Evolutionary conservation across 53 echinoderm and acorn worm genomes (phyloP).

Genomic region (Actinopyga echinites): DNA sequence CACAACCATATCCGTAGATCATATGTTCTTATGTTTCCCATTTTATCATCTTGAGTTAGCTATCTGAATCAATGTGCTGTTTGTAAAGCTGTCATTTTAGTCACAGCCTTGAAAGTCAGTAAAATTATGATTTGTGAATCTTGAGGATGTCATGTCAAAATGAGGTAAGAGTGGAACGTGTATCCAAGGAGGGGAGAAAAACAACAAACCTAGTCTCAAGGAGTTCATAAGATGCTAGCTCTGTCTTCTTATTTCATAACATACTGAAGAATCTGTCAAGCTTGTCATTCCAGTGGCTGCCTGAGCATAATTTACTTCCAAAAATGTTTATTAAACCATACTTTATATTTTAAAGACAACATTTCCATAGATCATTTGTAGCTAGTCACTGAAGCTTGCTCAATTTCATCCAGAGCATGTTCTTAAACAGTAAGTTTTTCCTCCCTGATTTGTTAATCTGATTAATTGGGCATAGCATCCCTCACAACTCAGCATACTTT

Average conservation of each 20-base stretch:
- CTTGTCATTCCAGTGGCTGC: slow-evolving; percentile 20
- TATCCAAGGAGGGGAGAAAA: slow-evolving; percentile 18
- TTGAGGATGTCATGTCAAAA: slow-evolving; percentile 33
- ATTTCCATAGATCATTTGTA: too few relatives aligned
- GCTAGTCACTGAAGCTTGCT: too few relatives aligned
- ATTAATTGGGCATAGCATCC: too few relatives aligned
- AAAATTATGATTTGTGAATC: slow-evolving; percentile 18
- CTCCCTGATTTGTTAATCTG: too few relatives aligned
- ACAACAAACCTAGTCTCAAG: not conserved
- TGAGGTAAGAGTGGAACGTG: not conserved
- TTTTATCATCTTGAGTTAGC: too few relatives aligned
- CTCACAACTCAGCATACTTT: too few relatives aligned
- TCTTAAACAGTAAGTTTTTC: too few relatives aligned
- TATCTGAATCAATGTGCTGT: slow-evolving; percentile 8
- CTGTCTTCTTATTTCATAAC: slow-evolving; percentile 19
- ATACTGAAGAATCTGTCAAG: slow-evolving; percentile 23
- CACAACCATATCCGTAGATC: too few relatives aligned
- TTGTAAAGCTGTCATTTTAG: slow-evolving; percentile 36
- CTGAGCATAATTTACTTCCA: slow-evolving; percentile 17
- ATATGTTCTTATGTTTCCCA: too few relatives aligned
- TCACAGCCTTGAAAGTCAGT: slow-evolving; percentile 23
- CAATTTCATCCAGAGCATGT: too few relatives aligned
- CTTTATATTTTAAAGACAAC: too few relatives aligned
- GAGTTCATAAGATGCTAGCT: slow-evolving; percentile 9
- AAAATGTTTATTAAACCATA: slow-evolving; percentile 7